These are phyloP conservation scores for Lateolabrax maculatus DNA, from an alignment of 2,797 vertebrate species.

Conservation along the genomic window DNA sequence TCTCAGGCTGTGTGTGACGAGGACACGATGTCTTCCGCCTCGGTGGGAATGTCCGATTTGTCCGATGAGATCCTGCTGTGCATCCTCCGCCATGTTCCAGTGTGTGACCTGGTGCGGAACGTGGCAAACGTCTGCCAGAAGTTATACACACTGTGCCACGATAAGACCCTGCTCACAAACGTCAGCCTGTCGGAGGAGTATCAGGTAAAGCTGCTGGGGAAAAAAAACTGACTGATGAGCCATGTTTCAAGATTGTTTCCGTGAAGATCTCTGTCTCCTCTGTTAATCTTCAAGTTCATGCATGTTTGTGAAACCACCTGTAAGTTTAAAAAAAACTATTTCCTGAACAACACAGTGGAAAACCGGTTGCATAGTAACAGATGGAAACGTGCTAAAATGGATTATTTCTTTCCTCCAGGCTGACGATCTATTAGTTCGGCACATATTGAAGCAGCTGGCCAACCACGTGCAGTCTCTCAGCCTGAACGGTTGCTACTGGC, in stretches of 20 bases:
- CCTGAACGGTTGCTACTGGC: conserved; percentile 96
- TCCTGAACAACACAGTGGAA: neutral
- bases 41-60: conserved; percentile 90
- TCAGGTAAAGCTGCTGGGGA: conserved; percentile 80
- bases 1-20: conserved; percentile 77
- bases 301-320: neutral
- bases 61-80: conserved; percentile 96
- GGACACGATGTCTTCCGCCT: conserved; percentile 71
- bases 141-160: conserved; percentile 89
- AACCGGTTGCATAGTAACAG: neutral
- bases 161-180: conserved; percentile 92
- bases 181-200: conserved; percentile 92
- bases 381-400: conserved; percentile 1
- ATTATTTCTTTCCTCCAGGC: conserved; percentile 80
- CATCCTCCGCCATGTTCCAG: conserved; percentile 91
- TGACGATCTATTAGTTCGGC: conserved; percentile 87
- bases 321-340: neutral
- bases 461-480: conserved; percentile 91
- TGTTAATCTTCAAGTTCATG: neutral
- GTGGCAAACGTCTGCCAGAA: conserved; percentile 92
- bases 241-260: conserved; percentile 7
- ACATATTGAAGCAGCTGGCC: conserved; percentile 86
- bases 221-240: neutral
- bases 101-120: conserved; percentile 90
- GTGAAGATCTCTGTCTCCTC: neutral